Percentiles rank a stretch among this genome's conserved stretches.
Evolutionary conservation across 2,797 vertebrate genomes (phyloP).

Genomic region (Tachyglossus aculeatus): DNA sequence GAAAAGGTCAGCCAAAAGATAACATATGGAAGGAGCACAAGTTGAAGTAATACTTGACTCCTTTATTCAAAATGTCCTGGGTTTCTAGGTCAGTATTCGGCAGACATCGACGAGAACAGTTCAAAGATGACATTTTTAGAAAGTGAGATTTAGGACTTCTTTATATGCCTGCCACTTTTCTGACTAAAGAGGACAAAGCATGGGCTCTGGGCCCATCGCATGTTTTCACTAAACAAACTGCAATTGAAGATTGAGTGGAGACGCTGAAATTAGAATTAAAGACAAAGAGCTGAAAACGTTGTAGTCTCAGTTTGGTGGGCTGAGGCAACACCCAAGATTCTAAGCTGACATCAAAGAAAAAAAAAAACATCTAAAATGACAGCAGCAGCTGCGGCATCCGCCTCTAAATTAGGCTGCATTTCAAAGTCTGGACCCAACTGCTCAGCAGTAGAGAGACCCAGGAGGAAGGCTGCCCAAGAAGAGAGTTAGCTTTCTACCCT

Average conservation of each 20-base stretch:
- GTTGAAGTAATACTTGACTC: neutral
- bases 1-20: neutral
- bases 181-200: slow-evolving; percentile 40
- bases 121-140: slow-evolving; percentile 16
- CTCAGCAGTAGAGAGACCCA: slow-evolving; percentile 83
- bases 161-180: slow-evolving; percentile 12
- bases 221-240: slow-evolving; percentile 36
- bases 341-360: slow-evolving; percentile 90
- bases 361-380: slow-evolving; percentile 84
- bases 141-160: neutral
- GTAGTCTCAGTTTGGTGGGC: slow-evolving; percentile 63
- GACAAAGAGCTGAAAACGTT: slow-evolving; percentile 50
- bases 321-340: slow-evolving; percentile 75
- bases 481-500: slow-evolving; percentile 80
- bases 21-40: neutral
- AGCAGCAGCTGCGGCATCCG: slow-evolving; percentile 95
- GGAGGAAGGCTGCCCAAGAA: slow-evolving; percentile 83
- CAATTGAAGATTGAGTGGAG: neutral
- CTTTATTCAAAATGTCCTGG: slow-evolving; percentile 24
- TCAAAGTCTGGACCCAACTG: slow-evolving; percentile 88
- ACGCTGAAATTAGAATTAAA: slow-evolving; percentile 59
- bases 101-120: slow-evolving; percentile 32
- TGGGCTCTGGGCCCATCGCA: slow-evolving; percentile 7
- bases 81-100: slow-evolving; percentile 39
- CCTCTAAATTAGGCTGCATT: slow-evolving; percentile 89